These are phyloP conservation scores for Drosophila borborema DNA, from an alignment of 2,888 invertebrate genomes.

Conservation along the genomic window DNA sequence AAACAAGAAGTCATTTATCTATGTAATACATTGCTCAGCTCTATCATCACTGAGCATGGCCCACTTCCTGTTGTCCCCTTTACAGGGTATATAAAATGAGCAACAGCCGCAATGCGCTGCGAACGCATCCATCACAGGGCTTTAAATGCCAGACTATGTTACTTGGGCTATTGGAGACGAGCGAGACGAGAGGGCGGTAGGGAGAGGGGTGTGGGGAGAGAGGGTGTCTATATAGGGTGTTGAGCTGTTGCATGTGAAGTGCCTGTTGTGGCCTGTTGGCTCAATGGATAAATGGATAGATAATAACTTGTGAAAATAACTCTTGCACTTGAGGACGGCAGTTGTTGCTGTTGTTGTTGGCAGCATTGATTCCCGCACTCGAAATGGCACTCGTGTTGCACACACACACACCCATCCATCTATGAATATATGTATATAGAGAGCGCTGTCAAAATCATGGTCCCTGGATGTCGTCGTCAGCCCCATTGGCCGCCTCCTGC, in stretches of 20 bases:
- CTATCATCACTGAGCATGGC: neutral
- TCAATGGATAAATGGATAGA: slow-evolving; percentile 78
- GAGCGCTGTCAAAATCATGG: slow-evolving; percentile 68
- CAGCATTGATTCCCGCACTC: slow-evolving; percentile 39
- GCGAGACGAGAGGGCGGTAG: neutral
- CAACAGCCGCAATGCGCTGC: slow-evolving; percentile 53
- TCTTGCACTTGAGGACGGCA: slow-evolving; percentile 71
- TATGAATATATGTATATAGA: neutral
- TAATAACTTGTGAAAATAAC: slow-evolving; percentile 80
- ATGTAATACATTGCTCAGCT: neutral
- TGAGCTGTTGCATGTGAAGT: slow-evolving; percentile 52
- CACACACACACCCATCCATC: slow-evolving; percentile 23
- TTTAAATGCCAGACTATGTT: slow-evolving; percentile 41
- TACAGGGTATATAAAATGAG: slow-evolving; percentile 51
- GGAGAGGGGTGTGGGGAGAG: neutral
- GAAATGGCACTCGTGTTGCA: slow-evolving; percentile 20
- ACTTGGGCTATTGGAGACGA: neutral
- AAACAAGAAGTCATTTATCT: neutral
- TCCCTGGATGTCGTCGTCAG: slow-evolving; percentile 51
- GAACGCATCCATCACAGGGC: slow-evolving; percentile 61
- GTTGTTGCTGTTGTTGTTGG: slow-evolving; percentile 31
- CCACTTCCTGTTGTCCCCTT: neutral
- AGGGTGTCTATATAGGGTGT: slow-evolving; percentile 26
- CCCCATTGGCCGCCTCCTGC: slow-evolving; percentile 19
- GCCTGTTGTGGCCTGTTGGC: slow-evolving; percentile 56